Evolutionary conservation across 1,140 invertebrate genomes (phyloP), one percentile per base, ranked within the genome.

Genomic region (Aphis gossypii): DNA sequence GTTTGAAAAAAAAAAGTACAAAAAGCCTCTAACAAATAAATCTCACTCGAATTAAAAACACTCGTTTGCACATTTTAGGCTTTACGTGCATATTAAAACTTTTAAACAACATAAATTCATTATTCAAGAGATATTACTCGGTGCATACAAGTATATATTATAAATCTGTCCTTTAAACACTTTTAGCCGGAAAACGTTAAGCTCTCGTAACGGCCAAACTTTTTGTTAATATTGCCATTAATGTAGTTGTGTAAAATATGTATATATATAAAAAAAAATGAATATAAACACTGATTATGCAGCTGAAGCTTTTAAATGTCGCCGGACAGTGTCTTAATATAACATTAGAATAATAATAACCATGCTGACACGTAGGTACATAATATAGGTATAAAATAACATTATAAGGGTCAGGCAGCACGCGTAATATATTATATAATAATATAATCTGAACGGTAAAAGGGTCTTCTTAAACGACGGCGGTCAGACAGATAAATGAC

Each of bases 71-170:
- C 88, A 60, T 90, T 90, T 68, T 44, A 44, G 56, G 89, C 38
- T 90, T 90, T 60, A 38, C 92, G 38, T 30, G 76, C 76, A 30
- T 86, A 86, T 86, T 93, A 93, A 93, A 93, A 93, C 92, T 86
- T 86, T 93, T 93, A 44, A 51, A 93, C 38, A 93, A 41, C 48
- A 84, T 44, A 51, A 93, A 93, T 93, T 51, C 92, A 84, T 84
- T 86, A 93, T 86, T 93, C 48, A 93, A 56, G 92, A 86, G 92
- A 83, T 84, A 83, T 92, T 83, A 92, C 48, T 90, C 56, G 6
- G 11, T 2, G 56, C 35, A n/a, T 83, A 14, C 68, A 18, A 38
- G 11, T 25, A 46, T 84, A 93, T 56, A 84, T 84, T 25, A 46
- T 84, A 93, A 84, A 84, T 84, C 48, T 41, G 46, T 60, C 48